Base-by-base conservation (phyloP, 2,888 invertebrate genomes). In the Chloroclystis v-ata region DNA sequence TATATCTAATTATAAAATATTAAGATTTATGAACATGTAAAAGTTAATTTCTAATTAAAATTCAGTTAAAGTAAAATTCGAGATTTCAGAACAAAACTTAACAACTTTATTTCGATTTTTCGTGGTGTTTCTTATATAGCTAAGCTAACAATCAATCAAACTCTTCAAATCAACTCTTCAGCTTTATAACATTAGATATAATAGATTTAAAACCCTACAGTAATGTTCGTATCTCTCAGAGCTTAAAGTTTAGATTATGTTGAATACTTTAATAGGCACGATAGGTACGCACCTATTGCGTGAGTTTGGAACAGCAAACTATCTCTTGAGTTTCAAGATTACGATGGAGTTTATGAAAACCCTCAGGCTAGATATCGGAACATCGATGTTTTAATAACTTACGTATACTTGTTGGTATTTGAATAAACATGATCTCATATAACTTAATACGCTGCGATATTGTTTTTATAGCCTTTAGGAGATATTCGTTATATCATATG, bases 311-410 rank as follows among this genome's bases (percentile, higher is more conserved):
- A 50, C 41, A 41, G 35, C 30, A 25, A 52, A 55, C 49, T 49
- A 49, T 52, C 33, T 11, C 37, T 37, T 6, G 26, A 45, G 47
- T 46, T 53, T 43, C 43, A 26, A 43, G 37, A 53, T 53, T 49
- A 43, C 38, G 25, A 46, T 47, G 28, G 49, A 61, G 58, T 61
- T 63, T 53, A 33, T 14, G 14, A 32, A 32, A 29, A 45, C n/a
- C 37, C 28, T 20, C 28, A 41, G 26, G 28, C 38, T 7, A 30
- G 37, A 25, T 35, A 48, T 43, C 35, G 25, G 13, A 33, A 46
- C 41, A 33, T 32, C 33, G 37, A 12, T 28, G 33, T 14, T 39
- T 30, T 44, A 43, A 38, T 41, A 40, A 39, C 42, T 29, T 6
- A 4, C 20, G n/a, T 25, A 37, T 32, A 14, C 26, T 37, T 6